Evolutionary conservation across 2,888 invertebrate genomes (phyloP), one percentile per base, ranked within the genome.

Genomic region (Gymnoscelis rufifasciata): DNA sequence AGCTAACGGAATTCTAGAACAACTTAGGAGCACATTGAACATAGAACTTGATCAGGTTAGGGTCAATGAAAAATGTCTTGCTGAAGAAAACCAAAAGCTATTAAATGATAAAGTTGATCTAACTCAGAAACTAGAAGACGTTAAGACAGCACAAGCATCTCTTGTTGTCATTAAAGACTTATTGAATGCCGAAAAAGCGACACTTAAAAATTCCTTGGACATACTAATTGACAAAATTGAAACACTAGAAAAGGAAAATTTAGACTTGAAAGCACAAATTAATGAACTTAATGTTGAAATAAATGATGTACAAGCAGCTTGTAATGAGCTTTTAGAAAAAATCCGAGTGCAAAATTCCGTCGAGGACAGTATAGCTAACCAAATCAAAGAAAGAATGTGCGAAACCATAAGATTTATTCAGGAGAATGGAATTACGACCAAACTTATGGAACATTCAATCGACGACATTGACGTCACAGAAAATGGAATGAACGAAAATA

Each of bases 331-430:
- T 2, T 8, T 37, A 11, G 15, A 28, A 33, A 14, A 28, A 29
- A 15, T 44, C 33, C 13, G 10, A 3, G 12, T 28, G 11, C 38
- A 44, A 38, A 7, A 38, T 11, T 15, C 7, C 10, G 26, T 43
- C 19, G 41, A 42, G 33, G 48, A 56, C 37, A 52, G 55, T 26
- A 8, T 43, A 14, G 5, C 52, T 43, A 38, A 23, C 30, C 39
- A 53, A 11, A 48, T 60, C 6, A 46, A 42, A 1, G 51, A 48
- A 42, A 53, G 23, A 54, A 54, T 10, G 11, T 27, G 47, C 10
- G 31, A 40, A n/a, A 53, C 46, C 15, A 45, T 50, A 0, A 15
- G 31, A 3, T 23, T 54, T 24, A 7, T 46, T 10, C 47, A 60
- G 27, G 53, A 66, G 42, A 58, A 23, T 12, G 7, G 13, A 13